Evolutionary conservation across 2,797 vertebrate species (phyloP), one percentile per base, ranked within the genome.

Genomic region (Falco biarmicus): DNA sequence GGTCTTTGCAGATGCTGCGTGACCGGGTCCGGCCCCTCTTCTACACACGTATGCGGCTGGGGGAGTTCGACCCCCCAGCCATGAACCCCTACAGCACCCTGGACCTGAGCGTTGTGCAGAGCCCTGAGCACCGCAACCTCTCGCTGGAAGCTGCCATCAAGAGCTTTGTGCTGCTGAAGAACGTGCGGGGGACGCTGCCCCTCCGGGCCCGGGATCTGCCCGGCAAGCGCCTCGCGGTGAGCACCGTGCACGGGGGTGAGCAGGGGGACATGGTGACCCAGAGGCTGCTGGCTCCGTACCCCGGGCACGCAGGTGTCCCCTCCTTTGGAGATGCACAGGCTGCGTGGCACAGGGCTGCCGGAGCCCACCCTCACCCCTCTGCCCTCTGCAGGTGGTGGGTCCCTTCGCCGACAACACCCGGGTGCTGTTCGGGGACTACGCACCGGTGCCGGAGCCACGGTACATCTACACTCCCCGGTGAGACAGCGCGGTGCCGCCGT

Each of bases 81-180:
- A 97, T 98, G 98, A 98, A 97, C 93, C 97, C 97, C 14, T 98
- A 97, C 94, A 97, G 82, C 8, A 1, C 77, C 25, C 91, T 98
- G 86, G 76, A 95, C 73, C 76, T 95, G 28, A 89, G 89, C 0
- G 21, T 74, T 1, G 96, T 98, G 90, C 97, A 98, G 93, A 97
- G 93, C 59, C 91, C 93, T 0, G 93, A 96, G 43, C 98, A 98
- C 64, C 93, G 68, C 22, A 91, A 91, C 59, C 96, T 98, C 29
- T 92, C 98, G 0, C 79, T 97, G 77, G 93, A 97, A 60, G 97
- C 98, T 24, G 97, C 98, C 34, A 5, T 97, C 83, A 97, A 97
- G 92, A 97, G 97, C 93, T 97, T 98, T 2, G 97, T 98, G 48
- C 95, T 98, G 87, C 95, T 98, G 70, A 98, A 98, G 87, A 98